phyloP scores from a whole-genome alignment of 2,797 vertebrate genomes.

The Eupleurogrammus muticus region DNA sequence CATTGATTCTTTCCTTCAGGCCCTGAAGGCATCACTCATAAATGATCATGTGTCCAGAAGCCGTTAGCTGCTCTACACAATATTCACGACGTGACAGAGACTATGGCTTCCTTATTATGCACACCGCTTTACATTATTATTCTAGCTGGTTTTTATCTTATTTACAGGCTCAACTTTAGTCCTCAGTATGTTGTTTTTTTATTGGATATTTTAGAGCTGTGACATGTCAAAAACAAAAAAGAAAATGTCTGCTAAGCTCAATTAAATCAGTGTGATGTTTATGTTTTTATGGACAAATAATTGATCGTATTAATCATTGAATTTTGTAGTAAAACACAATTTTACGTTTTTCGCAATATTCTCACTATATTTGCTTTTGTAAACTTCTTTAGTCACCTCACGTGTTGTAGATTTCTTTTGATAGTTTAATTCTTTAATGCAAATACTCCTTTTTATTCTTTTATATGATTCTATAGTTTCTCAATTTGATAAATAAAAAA shows the following conservation, averaged over 20 bases:
- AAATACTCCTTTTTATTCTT: too few species aligned
- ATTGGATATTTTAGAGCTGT: not conserved
- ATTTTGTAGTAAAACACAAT: too few species aligned
- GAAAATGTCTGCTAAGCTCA: not conserved
- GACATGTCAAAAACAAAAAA: not conserved
- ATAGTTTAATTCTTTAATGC: not conserved
- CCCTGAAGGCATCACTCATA: conserved; percentile 5
- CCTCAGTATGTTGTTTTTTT: not conserved
- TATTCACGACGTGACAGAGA: not conserved
- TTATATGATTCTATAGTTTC: too few species aligned
- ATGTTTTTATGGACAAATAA: too few species aligned
- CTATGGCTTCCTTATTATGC: not conserved
- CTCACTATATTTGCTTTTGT: too few species aligned
- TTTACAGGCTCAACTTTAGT: not conserved
- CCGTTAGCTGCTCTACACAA: conserved; percentile 2
- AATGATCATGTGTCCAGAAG: conserved; percentile 25
- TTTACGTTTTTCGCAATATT: too few species aligned
- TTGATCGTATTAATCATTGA: too few species aligned
- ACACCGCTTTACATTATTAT: not conserved
- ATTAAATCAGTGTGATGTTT: too few species aligned
- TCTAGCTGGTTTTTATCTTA: not conserved
- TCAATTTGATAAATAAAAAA: too few species aligned
- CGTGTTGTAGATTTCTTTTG: too few species aligned
- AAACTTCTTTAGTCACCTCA: too few species aligned
- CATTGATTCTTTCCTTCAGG: conserved; percentile 13